These are phyloP conservation scores for Drosophila cognata DNA, from an alignment of 2,888 invertebrate species.

Conservation along the genomic window DNA sequence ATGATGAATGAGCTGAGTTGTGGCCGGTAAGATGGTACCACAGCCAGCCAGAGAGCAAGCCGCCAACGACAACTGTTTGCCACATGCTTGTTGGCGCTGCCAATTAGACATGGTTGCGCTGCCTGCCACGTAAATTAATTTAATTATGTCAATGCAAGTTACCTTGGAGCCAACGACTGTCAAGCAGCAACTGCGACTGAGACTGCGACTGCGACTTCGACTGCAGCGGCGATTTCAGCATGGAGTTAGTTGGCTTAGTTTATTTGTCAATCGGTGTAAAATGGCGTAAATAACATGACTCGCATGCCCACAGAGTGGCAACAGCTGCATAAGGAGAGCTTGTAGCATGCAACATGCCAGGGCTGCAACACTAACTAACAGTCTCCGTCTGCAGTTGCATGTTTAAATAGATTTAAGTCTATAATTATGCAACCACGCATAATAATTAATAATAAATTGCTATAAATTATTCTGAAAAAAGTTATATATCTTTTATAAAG, in stretches of 20 bases:
- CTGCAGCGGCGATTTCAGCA: slow-evolving; percentile 20
- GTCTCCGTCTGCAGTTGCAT: slow-evolving; percentile 16
- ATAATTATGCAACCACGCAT: not conserved
- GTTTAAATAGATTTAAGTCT: not conserved
- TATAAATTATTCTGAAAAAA: not conserved
- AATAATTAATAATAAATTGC: accelerated
- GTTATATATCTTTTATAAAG: not conserved
- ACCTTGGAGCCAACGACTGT: slow-evolving; percentile 74
- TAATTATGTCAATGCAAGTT: slow-evolving; percentile 84
- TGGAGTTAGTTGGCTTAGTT: slow-evolving; percentile 71
- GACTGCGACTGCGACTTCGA: slow-evolving; percentile 12
- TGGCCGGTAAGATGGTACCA: slow-evolving; percentile 28
- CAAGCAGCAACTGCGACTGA: not conserved
- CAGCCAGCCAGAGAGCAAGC: slow-evolving; percentile 3
- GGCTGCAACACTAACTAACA: slow-evolving; percentile 44
- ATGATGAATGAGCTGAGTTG: slow-evolving; percentile 35
- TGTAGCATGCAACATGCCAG: slow-evolving; percentile 66
- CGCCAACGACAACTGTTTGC: slow-evolving; percentile 26
- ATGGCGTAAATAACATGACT: slow-evolving; percentile 77
- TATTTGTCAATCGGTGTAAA: slow-evolving; percentile 77
- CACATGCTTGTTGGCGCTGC: slow-evolving; percentile 75
- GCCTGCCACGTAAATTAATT: slow-evolving; percentile 82
- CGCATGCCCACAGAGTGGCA: slow-evolving; percentile 40
- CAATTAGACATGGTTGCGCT: slow-evolving; percentile 73
- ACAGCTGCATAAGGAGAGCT: slow-evolving; percentile 31